Conservation (phyloP, 2,888 invertebrate species). For the Nymphalis urticae region DNA sequence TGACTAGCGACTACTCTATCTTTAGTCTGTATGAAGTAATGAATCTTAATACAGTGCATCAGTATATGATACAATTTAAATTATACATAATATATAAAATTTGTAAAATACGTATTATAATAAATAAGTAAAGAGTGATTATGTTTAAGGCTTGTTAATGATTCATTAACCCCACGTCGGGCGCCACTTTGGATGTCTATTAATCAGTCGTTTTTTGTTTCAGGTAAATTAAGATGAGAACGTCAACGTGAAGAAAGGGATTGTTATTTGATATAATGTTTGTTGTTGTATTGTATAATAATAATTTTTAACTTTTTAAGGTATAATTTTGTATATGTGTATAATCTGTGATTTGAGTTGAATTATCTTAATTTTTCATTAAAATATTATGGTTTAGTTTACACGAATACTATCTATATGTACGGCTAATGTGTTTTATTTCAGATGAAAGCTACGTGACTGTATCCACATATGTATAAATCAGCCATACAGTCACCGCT, state of each 20-base stretch:
- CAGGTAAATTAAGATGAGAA: constrained; percentile 24
- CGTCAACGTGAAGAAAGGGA: constrained; percentile 6
- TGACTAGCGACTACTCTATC: neutral
- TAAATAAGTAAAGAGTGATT: neutral
- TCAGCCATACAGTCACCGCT: neutral
- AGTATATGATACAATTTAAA: too few species aligned
- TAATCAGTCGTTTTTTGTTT: constrained; percentile 31
- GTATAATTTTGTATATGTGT: too few species aligned
- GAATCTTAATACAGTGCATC: too few species aligned
- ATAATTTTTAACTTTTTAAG: neutral
- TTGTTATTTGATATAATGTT: neutral
- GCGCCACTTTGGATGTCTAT: constrained; percentile 12
- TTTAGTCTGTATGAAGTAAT: too few species aligned
- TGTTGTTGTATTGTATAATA: neutral
- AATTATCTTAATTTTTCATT: too few species aligned
- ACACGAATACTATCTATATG: neutral
- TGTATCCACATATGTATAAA: neutral
- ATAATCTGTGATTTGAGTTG: too few species aligned
- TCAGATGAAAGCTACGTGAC: neutral
- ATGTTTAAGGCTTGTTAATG: neutral
- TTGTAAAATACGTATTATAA: too few species aligned
- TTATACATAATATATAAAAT: too few species aligned
- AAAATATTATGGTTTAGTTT: neutral
- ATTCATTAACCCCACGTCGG: constrained; percentile 5
- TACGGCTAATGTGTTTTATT: constrained; percentile 2